These are phyloP conservation scores for Drosophila flavopinicola DNA, from an alignment of 2,888 invertebrate genomes.

Conservation along the genomic window DNA sequence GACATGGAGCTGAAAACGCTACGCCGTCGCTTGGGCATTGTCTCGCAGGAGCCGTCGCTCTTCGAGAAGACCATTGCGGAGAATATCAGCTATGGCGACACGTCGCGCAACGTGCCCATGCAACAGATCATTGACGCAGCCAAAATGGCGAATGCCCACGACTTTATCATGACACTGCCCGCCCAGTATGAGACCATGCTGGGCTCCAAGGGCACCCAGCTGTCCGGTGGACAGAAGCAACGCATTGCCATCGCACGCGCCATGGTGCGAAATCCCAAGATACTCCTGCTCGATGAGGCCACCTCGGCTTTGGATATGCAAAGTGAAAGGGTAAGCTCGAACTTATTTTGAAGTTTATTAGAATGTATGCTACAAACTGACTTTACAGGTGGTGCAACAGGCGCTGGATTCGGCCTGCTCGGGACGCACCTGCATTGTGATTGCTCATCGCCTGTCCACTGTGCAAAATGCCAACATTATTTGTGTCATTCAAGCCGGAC, in stretches of 20 bases:
- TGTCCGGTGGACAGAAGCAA: slow-evolving; percentile 94
- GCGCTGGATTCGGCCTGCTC: slow-evolving; percentile 92
- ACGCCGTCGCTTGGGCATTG: slow-evolving; percentile 92
- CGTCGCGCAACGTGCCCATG: slow-evolving; percentile 86
- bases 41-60: slow-evolving; percentile 95
- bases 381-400: slow-evolving; percentile 88
- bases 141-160: slow-evolving; percentile 93
- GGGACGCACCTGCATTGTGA: slow-evolving; percentile 92
- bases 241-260: slow-evolving; percentile 92
- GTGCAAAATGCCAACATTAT: slow-evolving; percentile 93
- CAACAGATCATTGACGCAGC: slow-evolving; percentile 91
- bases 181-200: slow-evolving; percentile 90
- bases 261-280: slow-evolving; percentile 89
- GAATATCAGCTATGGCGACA: slow-evolving; percentile 96
- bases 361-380: not conserved
- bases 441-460: slow-evolving; percentile 93
- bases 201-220: slow-evolving; percentile 90
- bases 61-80: slow-evolving; percentile 94
- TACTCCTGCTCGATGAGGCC: slow-evolving; percentile 90
- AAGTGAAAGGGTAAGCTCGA: slow-evolving; percentile 88
- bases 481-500: slow-evolving; percentile 91
- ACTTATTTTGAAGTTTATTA: not conserved
- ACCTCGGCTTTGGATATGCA: slow-evolving; percentile 91
- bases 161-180: slow-evolving; percentile 91
- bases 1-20: slow-evolving; percentile 87